These are phyloP conservation scores for Leptopilina myrica DNA, from an alignment of 2,888 invertebrate genomes.

Conservation along the genomic window DNA sequence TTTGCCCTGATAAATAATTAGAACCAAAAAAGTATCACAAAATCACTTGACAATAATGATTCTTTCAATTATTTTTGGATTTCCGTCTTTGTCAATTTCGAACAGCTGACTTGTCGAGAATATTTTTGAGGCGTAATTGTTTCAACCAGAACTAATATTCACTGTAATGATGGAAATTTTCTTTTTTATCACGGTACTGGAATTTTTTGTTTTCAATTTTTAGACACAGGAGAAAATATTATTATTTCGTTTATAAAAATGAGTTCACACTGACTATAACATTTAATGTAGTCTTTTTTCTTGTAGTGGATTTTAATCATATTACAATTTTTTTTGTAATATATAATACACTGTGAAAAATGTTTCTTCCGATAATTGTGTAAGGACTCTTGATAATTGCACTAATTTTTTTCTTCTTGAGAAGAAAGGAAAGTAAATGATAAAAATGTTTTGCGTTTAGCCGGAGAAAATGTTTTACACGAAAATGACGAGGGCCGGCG, in stretches of 20 bases:
- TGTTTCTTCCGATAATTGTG: not conserved
- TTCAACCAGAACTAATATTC: not conserved
- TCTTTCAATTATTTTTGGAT: not conserved
- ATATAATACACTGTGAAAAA: not conserved
- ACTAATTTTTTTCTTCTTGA: not conserved
- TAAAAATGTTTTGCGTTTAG: not conserved
- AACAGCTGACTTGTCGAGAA: constrained; percentile 15
- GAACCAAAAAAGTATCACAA: too few relatives aligned
- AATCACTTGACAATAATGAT: not conserved
- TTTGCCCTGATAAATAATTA: not conserved
- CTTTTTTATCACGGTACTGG: not conserved
- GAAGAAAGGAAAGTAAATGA: not conserved
- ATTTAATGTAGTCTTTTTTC: not conserved
- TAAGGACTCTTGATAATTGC: not conserved
- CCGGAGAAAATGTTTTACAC: constrained; percentile 23
- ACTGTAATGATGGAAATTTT: constrained; percentile 2
- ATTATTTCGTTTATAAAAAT: not conserved
- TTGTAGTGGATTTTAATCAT: not conserved
- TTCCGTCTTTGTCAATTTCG: not conserved
- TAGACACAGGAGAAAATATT: not conserved
- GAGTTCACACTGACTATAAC: not conserved
- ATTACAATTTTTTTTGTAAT: not conserved
- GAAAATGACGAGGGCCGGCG: constrained; percentile 60
- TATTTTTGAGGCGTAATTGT: not conserved
- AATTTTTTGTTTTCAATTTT: not conserved